Base-by-base conservation (phyloP, 2,888 invertebrate genomes). In the Hipparchia semele region DNA sequence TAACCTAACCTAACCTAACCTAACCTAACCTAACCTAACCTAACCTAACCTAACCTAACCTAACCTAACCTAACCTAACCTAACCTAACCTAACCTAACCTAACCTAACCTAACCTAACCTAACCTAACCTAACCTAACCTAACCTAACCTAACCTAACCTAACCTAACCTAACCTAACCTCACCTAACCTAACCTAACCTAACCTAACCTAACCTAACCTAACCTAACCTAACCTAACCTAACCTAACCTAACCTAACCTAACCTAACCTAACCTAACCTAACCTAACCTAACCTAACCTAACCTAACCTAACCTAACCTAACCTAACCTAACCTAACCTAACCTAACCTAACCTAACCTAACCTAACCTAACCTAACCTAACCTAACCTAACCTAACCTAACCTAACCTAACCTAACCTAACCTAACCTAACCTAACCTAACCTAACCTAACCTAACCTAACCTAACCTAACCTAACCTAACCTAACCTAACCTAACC, bases 61-160 rank as follows among this genome's bases (percentile, higher is more conserved):
- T 68, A 68, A 60, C 60, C 68, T 68, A 68, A 68, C 68, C 68
- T 68, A 72, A 72, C 72, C 65, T 61, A 71, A 71, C 71, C 72
- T 72, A 72, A 72, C 72, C 72, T 72, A 72, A 72, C 72, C 72
- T 72, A 72, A 72, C 72, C 72, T 72, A 72, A 72, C 72, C 72
- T 72, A 72, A 72, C 72, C 72, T 72, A 72, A 72, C 72, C 72
- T 72, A 72, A 72, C 72, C 72, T 72, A 72, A 72, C 72, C 72
- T 72, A 72, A 72, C 72, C 72, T 72, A 72, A 72, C 72, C 49
- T 72, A 72, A 72, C 72, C 72, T 72, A 68, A 72, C 72, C 72
- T 72, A 49, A 49, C 49, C 49, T 49, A 49, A 49, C 68, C 72
- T 62, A 72, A 72, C 72, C 72, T 72, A 72, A 72, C 72, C 72